These are phyloP conservation scores for Microplitis demolitor DNA, from an alignment of 1,140 invertebrate species.

Conservation along the genomic window DNA sequence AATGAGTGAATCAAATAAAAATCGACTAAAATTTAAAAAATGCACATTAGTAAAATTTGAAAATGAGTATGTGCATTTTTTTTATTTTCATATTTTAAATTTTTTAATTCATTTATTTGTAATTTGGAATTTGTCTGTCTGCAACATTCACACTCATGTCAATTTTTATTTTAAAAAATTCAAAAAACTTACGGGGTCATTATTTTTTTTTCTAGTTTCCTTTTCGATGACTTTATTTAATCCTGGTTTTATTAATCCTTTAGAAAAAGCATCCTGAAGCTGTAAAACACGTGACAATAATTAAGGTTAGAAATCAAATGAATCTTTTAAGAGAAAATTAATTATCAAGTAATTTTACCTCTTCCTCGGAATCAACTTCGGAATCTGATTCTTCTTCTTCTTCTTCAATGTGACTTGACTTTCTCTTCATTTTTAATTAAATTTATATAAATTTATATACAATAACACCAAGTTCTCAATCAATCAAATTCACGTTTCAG, in stretches of 20 bases:
- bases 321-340: conserved; percentile 15
- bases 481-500: too few relatives aligned
- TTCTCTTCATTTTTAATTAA: not conserved
- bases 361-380: conserved; percentile 56
- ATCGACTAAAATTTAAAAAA: too few relatives aligned
- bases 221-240: conserved; percentile 72
- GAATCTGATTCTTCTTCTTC: conserved; percentile 45
- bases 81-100: too few relatives aligned
- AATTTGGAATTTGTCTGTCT: too few relatives aligned
- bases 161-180: not conserved
- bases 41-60: too few relatives aligned
- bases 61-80: too few relatives aligned
- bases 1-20: not conserved
- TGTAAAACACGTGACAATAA: conserved; percentile 52
- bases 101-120: too few relatives aligned
- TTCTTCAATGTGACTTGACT: not conserved
- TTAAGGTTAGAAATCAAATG: conserved; percentile 21
- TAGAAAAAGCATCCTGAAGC: conserved; percentile 84
- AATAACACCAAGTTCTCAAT: too few relatives aligned
- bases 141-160: not conserved
- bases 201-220: conserved; percentile 65
- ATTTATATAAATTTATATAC: too few relatives aligned
- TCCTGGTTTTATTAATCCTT: conserved; percentile 81
- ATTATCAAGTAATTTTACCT: conserved; percentile 49
- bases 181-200: conserved; percentile 67